phyloP scores from a whole-genome alignment of 2,113 vertebrate genomes.

The Corythornis cristatus region DNA sequence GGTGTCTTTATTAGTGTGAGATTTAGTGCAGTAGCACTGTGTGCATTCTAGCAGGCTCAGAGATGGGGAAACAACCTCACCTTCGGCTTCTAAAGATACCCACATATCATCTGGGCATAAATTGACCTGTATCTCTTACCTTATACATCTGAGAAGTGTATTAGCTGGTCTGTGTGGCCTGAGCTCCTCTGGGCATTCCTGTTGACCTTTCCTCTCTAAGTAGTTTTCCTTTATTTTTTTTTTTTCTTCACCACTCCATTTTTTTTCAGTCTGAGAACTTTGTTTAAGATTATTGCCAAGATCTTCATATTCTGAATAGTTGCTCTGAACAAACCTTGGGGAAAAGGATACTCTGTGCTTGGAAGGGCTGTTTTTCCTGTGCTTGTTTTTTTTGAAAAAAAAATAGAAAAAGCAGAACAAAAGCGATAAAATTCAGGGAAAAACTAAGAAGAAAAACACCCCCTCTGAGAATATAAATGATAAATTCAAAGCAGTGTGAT shows the following conservation, averaged over 20 bases:
- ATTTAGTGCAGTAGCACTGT: not conserved
- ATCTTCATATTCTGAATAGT: not conserved
- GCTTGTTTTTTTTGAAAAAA: not conserved
- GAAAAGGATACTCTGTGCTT: not conserved
- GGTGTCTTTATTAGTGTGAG: not conserved
- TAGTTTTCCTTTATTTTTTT: not conserved
- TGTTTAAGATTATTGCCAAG: not conserved
- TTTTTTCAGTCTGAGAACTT: not conserved
- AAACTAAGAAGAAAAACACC: not conserved
- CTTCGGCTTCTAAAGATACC: not conserved
- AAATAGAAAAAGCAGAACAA: not conserved
- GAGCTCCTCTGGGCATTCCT: not conserved
- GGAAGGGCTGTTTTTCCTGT: not conserved
- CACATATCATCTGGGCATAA: not conserved
- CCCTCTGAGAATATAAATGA: not conserved
- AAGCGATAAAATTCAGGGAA: not conserved
- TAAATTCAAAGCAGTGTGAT: not conserved
- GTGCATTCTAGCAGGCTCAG: not conserved
- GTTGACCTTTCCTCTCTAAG: not conserved
- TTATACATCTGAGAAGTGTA: not conserved
- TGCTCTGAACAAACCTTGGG: not conserved
- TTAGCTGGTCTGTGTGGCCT: not conserved
- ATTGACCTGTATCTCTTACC: not conserved
- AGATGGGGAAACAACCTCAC: not conserved
- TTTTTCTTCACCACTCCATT: not conserved